Evolutionary conservation across 2,888 invertebrate genomes (phyloP).

Genomic region (Pelosia muscerda): DNA sequence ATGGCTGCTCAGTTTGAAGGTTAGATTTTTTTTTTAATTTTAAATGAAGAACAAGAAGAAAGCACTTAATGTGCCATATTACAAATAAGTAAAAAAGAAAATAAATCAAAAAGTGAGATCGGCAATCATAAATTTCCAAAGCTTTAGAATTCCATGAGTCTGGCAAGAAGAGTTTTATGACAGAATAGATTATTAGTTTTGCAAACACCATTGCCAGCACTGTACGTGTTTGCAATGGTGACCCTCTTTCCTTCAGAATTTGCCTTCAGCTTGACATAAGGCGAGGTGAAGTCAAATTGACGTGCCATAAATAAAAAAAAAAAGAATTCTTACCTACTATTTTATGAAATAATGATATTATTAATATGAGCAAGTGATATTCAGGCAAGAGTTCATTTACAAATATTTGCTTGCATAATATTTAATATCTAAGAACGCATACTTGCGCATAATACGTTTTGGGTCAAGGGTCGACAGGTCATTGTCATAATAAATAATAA

Average conservation of each 20-base stretch:
- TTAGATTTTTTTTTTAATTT: too few species aligned
- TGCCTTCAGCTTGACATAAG: too few species aligned
- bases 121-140: not conserved
- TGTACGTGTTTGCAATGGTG: too few species aligned
- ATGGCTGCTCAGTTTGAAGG: not conserved
- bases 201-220: too few species aligned
- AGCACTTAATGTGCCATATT: not conserved
- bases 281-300: too few species aligned
- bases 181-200: too few species aligned
- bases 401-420: slow-evolving; percentile 32
- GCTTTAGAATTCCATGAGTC: not conserved
- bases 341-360: slow-evolving; percentile 24
- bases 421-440: slow-evolving; percentile 22
- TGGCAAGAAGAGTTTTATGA: too few species aligned
- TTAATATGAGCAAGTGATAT: slow-evolving; percentile 12
- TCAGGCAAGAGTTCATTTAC: slow-evolving; percentile 28
- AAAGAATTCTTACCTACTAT: too few species aligned
- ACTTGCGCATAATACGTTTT: slow-evolving; percentile 29
- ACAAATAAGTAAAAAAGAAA: too few species aligned
- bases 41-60: too few species aligned
- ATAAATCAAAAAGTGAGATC: not conserved
- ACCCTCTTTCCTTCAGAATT: too few species aligned
- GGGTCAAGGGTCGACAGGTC: slow-evolving; percentile 40
- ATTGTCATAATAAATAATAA: slow-evolving; percentile 30
- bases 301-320: too few species aligned